A percentile compares a stretch with the other conserved stretches of the same genome.
phyloP scores from a whole-genome alignment of 2,113 vertebrate genomes.

The Nesogale talazaci region DNA sequence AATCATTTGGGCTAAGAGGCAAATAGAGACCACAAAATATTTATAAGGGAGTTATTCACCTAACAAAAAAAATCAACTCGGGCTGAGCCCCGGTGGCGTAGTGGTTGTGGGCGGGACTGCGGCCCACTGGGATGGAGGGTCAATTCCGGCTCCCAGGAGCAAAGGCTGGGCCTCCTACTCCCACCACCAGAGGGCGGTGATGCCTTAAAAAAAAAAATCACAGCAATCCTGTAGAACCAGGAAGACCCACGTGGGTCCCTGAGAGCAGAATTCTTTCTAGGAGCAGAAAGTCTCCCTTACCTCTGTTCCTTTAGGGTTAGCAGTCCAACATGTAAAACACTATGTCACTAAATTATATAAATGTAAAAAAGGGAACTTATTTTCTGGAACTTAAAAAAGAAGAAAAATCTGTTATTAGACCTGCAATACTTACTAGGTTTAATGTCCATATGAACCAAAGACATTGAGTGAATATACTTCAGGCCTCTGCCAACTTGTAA shows the following conservation, averaged over 20 bases:
- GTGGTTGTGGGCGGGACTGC: too few relatives aligned
- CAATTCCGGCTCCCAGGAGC: too few relatives aligned
- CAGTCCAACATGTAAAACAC: too few relatives aligned
- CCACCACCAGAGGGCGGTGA: too few relatives aligned
- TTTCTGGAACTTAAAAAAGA: conserved; percentile 43
- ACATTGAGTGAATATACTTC: conserved; percentile 97
- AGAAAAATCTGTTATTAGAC: conserved; percentile 29
- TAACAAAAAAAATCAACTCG: conserved; percentile 18
- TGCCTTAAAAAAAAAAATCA: background rate
- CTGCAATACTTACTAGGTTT: conserved; percentile 94
- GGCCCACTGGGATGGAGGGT: too few relatives aligned
- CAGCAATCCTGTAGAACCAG: too few relatives aligned
- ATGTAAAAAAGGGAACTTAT: conserved; percentile 16
- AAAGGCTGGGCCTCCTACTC: too few relatives aligned
- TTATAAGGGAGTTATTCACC: background rate
- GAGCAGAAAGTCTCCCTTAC: too few relatives aligned
- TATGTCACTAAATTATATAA: background rate
- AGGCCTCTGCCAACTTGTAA: conserved; percentile 95
- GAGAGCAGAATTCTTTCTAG: too few relatives aligned
- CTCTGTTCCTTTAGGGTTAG: too few relatives aligned
- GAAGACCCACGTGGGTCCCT: too few relatives aligned
- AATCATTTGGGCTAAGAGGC: background rate
- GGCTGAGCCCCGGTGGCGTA: too few relatives aligned
- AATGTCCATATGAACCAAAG: conserved; percentile 99
- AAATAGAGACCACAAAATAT: conserved; percentile 37